phyloP scores from a whole-genome alignment of 2,113 vertebrate genomes.

The Pelodiscus sinensis region DNA sequence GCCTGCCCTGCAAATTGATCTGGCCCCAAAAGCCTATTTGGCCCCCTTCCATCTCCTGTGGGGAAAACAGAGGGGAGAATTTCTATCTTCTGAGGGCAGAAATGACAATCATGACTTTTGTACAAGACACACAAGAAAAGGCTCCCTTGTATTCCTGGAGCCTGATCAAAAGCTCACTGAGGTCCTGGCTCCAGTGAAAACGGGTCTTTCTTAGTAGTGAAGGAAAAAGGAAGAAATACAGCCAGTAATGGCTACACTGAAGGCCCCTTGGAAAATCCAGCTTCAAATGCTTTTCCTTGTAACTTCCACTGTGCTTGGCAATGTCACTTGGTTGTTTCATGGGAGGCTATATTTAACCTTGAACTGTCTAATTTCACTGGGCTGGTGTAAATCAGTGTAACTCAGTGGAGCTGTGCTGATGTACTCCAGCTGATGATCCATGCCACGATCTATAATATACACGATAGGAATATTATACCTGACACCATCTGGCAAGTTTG shows the following conservation, averaged over 20 bases:
- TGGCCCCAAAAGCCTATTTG: background rate
- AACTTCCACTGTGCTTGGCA: background rate
- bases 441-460: background rate
- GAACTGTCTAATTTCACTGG: background rate
- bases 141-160: background rate
- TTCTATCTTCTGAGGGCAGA: rapidly evolving
- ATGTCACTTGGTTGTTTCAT: background rate
- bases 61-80: background rate
- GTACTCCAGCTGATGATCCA: slow-evolving; percentile 12
- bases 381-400: background rate
- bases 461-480: background rate
- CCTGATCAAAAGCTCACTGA: background rate
- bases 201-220: background rate
- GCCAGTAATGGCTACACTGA: background rate
- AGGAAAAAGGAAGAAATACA: background rate
- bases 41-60: background rate
- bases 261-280: background rate
- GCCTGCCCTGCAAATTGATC: background rate
- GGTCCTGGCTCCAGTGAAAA: background rate
- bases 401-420: slow-evolving; percentile 1
- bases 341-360: background rate
- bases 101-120: background rate
- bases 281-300: background rate
- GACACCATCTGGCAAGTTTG: background rate
- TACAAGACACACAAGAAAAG: background rate